Evolutionary conservation across 2,888 invertebrate genomes (phyloP).

Genomic region (Brachycybe producta): DNA sequence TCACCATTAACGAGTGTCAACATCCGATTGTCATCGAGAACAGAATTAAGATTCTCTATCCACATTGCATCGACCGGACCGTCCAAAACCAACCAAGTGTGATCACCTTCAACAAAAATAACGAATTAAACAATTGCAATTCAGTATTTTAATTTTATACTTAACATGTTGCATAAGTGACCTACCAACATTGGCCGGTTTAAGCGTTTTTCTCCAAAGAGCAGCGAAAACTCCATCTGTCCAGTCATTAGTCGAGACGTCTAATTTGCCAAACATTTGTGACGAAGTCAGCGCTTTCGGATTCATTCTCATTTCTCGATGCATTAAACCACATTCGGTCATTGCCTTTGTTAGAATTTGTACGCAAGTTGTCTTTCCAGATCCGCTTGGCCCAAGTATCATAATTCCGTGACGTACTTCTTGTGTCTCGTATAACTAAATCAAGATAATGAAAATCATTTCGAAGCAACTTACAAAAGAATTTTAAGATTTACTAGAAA

Average conservation of each 20-base stretch:
- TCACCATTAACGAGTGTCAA: slow-evolving; percentile 91
- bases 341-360: slow-evolving; percentile 80
- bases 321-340: slow-evolving; percentile 66
- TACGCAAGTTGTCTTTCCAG: slow-evolving; percentile 86
- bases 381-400: slow-evolving; percentile 87
- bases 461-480: not conserved
- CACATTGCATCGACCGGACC: slow-evolving; percentile 96
- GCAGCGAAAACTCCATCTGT: slow-evolving; percentile 97
- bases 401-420: slow-evolving; percentile 90
- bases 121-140: slow-evolving; percentile 18
- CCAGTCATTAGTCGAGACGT: slow-evolving; percentile 97
- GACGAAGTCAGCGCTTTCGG: slow-evolving; percentile 94
- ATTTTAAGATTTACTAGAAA: not conserved
- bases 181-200: slow-evolving; percentile 62
- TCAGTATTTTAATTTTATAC: not conserved
- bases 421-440: slow-evolving; percentile 83
- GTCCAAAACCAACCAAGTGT: slow-evolving; percentile 87
- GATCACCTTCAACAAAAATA: too few species aligned
- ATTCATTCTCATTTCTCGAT: slow-evolving; percentile 96
- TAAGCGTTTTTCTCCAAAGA: slow-evolving; percentile 85
- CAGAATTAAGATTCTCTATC: slow-evolving; percentile 96
- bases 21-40: slow-evolving; percentile 90
- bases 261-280: slow-evolving; percentile 93
- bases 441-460: not conserved
- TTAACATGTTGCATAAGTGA: too few species aligned